Conservation (phyloP, 1,140 invertebrate species). For the Ostrea edulis region DNA sequence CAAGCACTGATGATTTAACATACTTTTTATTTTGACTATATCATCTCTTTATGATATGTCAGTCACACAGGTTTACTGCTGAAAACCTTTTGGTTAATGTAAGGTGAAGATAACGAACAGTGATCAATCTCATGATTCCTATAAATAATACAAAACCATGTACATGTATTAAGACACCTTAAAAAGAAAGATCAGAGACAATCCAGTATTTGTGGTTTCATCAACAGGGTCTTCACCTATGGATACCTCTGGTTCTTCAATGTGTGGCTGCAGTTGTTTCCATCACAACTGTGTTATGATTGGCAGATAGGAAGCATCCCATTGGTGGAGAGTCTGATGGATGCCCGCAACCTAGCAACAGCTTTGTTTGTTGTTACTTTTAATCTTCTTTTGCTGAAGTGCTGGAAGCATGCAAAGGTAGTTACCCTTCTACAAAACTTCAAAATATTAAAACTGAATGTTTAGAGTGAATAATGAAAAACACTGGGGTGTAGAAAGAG, state of each 20-base stretch:
- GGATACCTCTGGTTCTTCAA: slow-evolving; percentile 94
- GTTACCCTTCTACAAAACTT: not conserved
- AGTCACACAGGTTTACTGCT: too few species aligned
- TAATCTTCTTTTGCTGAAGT: not conserved
- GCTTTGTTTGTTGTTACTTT: slow-evolving; percentile 14
- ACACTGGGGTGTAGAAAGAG: not conserved
- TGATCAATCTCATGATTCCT: too few species aligned
- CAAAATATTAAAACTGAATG: not conserved
- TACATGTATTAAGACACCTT: too few species aligned
- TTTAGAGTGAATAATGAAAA: not conserved
- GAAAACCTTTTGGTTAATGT: too few species aligned
- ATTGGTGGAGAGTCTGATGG: slow-evolving; percentile 87
- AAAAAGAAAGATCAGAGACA: too few species aligned
- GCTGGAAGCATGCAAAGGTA: slow-evolving; percentile 47
- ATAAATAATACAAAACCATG: too few species aligned
- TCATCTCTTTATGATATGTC: too few species aligned
- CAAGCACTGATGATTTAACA: too few species aligned
- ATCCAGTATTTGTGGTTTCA: too few species aligned
- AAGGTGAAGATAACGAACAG: too few species aligned
- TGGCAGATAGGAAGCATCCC: slow-evolving; percentile 98
- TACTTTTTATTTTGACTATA: too few species aligned
- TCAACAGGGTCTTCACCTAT: slow-evolving; percentile 89
- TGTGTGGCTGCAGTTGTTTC: slow-evolving; percentile 92
- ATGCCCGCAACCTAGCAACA: slow-evolving; percentile 91
- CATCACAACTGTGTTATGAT: slow-evolving; percentile 94